Conservation (phyloP, 2,797 vertebrate genomes). For the Pogoniulus pusillus region DNA sequence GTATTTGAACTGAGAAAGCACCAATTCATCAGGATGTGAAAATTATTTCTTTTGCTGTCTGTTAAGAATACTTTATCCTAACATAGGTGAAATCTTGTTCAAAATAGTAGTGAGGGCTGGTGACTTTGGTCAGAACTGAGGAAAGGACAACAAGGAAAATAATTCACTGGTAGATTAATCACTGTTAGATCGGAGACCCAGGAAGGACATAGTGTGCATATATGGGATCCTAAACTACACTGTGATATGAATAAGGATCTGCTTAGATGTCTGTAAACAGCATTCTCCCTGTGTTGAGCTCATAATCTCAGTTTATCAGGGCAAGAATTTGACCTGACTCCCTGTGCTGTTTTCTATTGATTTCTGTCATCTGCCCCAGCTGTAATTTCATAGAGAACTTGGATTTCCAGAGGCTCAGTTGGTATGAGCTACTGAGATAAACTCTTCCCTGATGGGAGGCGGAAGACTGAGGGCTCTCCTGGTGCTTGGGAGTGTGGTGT, state of each 20-base stretch:
- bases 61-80: neutral
- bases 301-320: neutral
- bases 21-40: neutral
- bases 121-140: neutral
- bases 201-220: rapidly evolving
- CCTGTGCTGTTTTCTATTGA: neutral
- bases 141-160: neutral
- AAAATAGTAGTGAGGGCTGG: neutral
- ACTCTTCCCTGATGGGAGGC: neutral
- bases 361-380: neutral
- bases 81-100: neutral
- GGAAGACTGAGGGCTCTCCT: rapidly evolving
- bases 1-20: neutral
- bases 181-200: rapidly evolving
- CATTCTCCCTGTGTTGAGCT: neutral
- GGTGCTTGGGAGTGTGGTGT: neutral
- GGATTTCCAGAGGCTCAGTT: neutral
- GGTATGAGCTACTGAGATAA: neutral
- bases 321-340: neutral
- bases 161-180: neutral
- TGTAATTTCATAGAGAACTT: neutral
- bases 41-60: neutral
- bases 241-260: neutral
- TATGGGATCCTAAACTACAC: neutral
- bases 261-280: neutral